phyloP scores from a whole-genome alignment of 2,797 vertebrate genomes.

The Urocyon cinereoargenteus region DNA sequence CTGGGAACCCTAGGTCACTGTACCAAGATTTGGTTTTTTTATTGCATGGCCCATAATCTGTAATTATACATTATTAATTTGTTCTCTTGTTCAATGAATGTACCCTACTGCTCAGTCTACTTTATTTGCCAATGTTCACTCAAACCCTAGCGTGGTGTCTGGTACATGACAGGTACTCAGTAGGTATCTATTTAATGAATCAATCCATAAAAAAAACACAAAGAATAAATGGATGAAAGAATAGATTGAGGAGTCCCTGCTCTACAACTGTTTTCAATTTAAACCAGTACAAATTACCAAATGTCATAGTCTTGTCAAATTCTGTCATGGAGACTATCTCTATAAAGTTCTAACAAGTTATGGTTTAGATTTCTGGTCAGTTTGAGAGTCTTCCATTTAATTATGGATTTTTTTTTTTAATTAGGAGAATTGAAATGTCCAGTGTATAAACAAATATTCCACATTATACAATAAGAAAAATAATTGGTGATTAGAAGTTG shows the following conservation, averaged over 20 bases:
- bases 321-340: background rate
- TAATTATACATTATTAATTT: background rate
- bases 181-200: background rate
- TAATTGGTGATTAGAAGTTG: background rate
- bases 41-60: background rate
- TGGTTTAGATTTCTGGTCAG: background rate
- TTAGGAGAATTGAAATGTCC: background rate
- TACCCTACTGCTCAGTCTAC: background rate
- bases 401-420: conserved; percentile 5
- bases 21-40: background rate
- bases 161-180: background rate
- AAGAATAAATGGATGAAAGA: background rate
- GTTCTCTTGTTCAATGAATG: background rate
- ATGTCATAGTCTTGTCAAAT: background rate
- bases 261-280: background rate
- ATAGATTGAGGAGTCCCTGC: background rate
- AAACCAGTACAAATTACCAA: background rate
- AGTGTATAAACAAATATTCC: background rate
- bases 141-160: background rate
- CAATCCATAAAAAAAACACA: background rate
- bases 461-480: background rate
- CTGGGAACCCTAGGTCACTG: background rate
- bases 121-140: background rate
- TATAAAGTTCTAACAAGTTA: background rate
- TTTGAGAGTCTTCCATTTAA: background rate